Evolutionary conservation across 1,140 invertebrate genomes (phyloP).

Genomic region (Cryptotermes secundus): DNA sequence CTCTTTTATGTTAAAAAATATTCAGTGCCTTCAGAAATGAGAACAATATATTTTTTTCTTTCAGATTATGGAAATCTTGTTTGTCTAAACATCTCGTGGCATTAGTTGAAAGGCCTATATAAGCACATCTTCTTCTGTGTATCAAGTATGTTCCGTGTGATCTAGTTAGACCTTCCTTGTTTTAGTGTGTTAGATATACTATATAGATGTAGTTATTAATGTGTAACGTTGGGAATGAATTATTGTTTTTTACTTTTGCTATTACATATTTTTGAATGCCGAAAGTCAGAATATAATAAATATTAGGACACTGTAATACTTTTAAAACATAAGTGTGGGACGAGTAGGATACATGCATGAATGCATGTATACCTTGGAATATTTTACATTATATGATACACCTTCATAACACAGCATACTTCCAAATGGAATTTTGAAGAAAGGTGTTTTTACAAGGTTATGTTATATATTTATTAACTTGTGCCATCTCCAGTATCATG

Average conservation of each 20-base stretch:
- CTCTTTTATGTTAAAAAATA: neutral
- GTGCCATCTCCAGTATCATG: neutral
- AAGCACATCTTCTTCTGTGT: neutral
- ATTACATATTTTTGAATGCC: neutral
- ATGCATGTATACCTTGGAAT: neutral
- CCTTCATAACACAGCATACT: neutral
- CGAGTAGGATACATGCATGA: neutral
- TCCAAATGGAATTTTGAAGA: neutral
- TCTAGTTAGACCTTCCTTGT: neutral
- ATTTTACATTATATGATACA: neutral
- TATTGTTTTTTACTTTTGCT: neutral
- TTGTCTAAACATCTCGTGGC: neutral
- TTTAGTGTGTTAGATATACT: neutral
- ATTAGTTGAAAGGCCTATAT: neutral
- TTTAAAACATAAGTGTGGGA: neutral
- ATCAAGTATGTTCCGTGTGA: neutral
- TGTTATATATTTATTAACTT: neutral
- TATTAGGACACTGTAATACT: neutral
- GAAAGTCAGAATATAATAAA: neutral
- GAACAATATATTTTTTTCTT: neutral
- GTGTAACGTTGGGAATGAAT: neutral
- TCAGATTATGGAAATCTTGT: neutral
- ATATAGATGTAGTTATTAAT: too few species aligned
- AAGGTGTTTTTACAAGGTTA: neutral
- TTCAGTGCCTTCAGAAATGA: neutral